Percentiles rank a stretch among this genome's conserved stretches.
Conservation (phyloP, 2,113 vertebrate genomes). For the Opisthocomus hoazin region DNA sequence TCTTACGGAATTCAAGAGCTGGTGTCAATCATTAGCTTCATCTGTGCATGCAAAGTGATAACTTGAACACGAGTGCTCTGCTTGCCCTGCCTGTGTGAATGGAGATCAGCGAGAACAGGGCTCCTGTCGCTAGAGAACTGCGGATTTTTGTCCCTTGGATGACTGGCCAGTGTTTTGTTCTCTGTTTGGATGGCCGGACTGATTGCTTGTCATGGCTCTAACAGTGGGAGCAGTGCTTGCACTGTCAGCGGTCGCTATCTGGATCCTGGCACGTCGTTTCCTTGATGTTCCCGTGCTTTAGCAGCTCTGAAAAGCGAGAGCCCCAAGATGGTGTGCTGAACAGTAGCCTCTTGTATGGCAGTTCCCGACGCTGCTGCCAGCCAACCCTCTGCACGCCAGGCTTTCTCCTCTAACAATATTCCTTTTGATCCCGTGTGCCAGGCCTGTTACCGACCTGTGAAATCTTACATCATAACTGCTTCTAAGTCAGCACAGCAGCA, state of each 20-base stretch:
- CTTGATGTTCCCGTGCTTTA: slow-evolving; percentile 1
- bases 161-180: neutral
- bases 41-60: neutral
- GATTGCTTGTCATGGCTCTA: neutral
- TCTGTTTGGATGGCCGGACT: neutral
- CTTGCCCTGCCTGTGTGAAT: neutral
- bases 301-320: slow-evolving; percentile 16
- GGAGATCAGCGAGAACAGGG: neutral
- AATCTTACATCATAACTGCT: neutral
- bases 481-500: neutral
- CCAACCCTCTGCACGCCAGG: neutral
- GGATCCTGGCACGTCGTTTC: slow-evolving; percentile 31
- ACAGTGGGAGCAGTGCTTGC: neutral
- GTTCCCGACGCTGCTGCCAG: neutral
- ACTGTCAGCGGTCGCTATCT: neutral
- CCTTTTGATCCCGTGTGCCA: slow-evolving; percentile 39
- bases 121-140: neutral
- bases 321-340: neutral
- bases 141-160: neutral
- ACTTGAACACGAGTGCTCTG: neutral
- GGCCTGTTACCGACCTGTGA: neutral
- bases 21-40: neutral
- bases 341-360: slow-evolving; percentile 40
- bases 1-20: neutral
- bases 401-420: slow-evolving; percentile 49